phyloP scores from a whole-genome alignment of 2,888 invertebrate genomes.

The Mamestra brassicae region DNA sequence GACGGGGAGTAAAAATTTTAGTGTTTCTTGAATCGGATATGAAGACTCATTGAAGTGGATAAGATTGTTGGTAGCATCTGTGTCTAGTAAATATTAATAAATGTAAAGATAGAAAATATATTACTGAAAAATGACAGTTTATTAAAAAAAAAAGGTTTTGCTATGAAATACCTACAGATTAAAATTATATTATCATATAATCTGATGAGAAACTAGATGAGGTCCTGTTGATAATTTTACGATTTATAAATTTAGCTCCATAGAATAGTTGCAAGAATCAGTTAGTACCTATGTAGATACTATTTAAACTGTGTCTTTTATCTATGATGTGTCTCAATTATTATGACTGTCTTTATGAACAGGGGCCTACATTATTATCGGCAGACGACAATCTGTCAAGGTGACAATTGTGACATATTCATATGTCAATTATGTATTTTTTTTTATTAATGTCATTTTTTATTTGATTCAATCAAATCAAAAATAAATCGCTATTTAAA shows the following conservation, averaged over 20 bases:
- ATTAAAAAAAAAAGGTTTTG: not conserved
- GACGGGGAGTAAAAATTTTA: slow-evolving; percentile 63
- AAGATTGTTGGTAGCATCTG: slow-evolving; percentile 5
- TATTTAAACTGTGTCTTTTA: not conserved
- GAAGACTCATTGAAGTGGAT: slow-evolving; percentile 30
- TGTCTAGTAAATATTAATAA: not conserved
- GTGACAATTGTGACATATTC: too few relatives aligned
- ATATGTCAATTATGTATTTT: too few relatives aligned
- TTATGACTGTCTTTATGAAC: too few relatives aligned
- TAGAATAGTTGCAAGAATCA: not conserved
- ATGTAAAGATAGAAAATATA: not conserved
- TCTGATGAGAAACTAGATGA: not conserved
- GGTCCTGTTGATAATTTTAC: not conserved
- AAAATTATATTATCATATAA: not conserved
- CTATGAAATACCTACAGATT: not conserved
- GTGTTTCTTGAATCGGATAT: slow-evolving; percentile 55
- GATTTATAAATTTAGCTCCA: not conserved
- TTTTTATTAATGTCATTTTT: too few relatives aligned
- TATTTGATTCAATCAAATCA: too few relatives aligned
- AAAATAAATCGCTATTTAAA: not conserved
- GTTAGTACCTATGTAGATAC: not conserved
- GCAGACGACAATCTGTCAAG: too few relatives aligned
- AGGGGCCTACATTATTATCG: too few relatives aligned
- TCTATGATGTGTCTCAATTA: not conserved
- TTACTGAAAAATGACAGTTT: too few relatives aligned